Conservation (phyloP, 2,888 invertebrate species). For the Catocala sponsa region DNA sequence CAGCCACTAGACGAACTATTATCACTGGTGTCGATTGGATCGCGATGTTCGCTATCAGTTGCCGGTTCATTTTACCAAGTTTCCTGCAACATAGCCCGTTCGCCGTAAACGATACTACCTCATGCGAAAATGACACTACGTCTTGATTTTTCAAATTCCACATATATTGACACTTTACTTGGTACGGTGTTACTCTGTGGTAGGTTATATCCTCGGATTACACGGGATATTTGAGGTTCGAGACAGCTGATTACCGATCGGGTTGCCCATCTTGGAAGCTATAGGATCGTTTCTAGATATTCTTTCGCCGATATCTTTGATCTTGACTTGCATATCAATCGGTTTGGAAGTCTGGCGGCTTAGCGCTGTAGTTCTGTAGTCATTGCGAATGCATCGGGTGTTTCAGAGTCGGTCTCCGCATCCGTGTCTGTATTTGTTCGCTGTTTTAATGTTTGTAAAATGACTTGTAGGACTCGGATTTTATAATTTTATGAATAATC, state of each 20-base stretch:
- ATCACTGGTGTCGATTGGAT: conserved; percentile 53
- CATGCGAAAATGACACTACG: conserved; percentile 56
- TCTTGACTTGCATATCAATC: too few relatives aligned
- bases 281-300: conserved; percentile 2
- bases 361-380: too few relatives aligned
- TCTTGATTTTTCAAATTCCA: conserved; percentile 63
- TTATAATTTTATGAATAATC: too few relatives aligned
- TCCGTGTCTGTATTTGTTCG: too few relatives aligned
- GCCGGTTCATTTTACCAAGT: conserved; percentile 50
- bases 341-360: too few relatives aligned
- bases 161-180: conserved; percentile 41
- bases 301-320: background rate
- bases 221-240: conserved; percentile 17
- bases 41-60: conserved; percentile 38
- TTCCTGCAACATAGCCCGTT: conserved; percentile 59
- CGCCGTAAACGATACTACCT: conserved; percentile 49
- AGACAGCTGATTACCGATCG: conserved; percentile 11
- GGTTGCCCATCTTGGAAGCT: conserved; percentile 7
- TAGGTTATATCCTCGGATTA: conserved; percentile 20
- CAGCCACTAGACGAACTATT: conserved; percentile 42
- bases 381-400: too few relatives aligned
- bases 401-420: too few relatives aligned
- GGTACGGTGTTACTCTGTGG: conserved; percentile 20
- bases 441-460: too few relatives aligned
- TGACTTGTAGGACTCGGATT: too few relatives aligned